Conservation (phyloP, 2,113 vertebrate species). For the Calonectris borealis region DNA sequence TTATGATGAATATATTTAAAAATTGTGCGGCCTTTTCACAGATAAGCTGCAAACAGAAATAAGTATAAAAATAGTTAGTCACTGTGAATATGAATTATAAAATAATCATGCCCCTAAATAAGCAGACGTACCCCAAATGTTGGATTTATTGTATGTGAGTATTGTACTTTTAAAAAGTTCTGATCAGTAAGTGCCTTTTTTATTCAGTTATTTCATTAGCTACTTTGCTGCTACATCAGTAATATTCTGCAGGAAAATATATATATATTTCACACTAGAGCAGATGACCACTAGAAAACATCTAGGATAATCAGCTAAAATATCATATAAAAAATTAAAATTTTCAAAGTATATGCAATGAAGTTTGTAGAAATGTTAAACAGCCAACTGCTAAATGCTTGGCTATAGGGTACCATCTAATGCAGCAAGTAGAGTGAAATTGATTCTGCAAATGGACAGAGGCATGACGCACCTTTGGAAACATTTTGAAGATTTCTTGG, state of each 20-base stretch:
- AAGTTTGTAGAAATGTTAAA: neutral
- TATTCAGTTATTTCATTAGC: neutral
- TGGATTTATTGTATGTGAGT: neutral
- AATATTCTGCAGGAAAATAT: neutral
- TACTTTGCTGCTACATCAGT: neutral
- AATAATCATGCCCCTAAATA: neutral
- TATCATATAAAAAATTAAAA: neutral
- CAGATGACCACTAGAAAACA: neutral
- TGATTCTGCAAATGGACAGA: neutral
- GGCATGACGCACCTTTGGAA: slow-evolving; percentile 85
- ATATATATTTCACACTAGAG: neutral
- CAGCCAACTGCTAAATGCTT: neutral
- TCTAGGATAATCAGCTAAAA: neutral
- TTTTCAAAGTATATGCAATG: neutral
- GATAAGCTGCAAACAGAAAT: neutral
- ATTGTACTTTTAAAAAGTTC: neutral
- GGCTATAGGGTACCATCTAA: neutral
- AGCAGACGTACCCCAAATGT: neutral
- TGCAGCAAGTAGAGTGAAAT: neutral
- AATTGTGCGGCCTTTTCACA: neutral
- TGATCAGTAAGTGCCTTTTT: neutral
- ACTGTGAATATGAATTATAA: neutral
- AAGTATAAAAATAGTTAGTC: neutral
- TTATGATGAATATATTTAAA: neutral
- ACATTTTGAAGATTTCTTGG: slow-evolving; percentile 93